Evolutionary conservation across 1,140 invertebrate genomes (phyloP).

Genomic region (Diabrotica virgifera): DNA sequence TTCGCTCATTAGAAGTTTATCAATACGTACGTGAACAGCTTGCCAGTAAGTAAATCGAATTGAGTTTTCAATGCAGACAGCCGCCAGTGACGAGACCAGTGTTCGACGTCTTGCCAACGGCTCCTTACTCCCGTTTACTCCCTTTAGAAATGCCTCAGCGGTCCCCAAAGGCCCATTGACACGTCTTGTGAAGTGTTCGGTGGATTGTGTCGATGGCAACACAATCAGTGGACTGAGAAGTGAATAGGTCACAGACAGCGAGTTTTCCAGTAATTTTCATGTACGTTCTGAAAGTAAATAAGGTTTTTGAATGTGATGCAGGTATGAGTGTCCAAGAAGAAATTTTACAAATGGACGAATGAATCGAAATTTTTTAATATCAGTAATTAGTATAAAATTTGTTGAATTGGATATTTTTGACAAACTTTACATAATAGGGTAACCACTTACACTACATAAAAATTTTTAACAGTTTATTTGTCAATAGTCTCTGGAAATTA

Average conservation of each 20-base stretch:
- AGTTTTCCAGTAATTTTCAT: neutral
- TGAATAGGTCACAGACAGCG: neutral
- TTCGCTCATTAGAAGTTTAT: too few species aligned
- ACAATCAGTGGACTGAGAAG: neutral
- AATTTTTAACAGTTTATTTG: too few species aligned
- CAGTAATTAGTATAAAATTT: too few species aligned
- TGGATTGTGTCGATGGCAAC: slow-evolving; percentile 1
- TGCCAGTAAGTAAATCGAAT: neutral
- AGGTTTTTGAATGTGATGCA: neutral
- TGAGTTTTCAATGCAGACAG: neutral
- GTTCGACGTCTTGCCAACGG: neutral
- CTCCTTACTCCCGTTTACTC: neutral
- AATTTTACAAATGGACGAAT: too few species aligned
- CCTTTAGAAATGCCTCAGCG: neutral
- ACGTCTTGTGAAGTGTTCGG: neutral
- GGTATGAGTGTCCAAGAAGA: too few species aligned
- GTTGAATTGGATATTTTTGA: too few species aligned
- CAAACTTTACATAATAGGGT: too few species aligned
- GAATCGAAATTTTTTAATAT: too few species aligned
- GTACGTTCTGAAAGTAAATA: neutral
- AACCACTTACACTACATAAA: too few species aligned
- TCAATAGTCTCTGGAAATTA: too few species aligned
- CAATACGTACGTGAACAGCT: too few species aligned
- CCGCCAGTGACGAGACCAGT: too few species aligned
- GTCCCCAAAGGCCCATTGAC: neutral